Conservation (phyloP, 2,888 invertebrate species). For the Drosophila helvetica region DNA sequence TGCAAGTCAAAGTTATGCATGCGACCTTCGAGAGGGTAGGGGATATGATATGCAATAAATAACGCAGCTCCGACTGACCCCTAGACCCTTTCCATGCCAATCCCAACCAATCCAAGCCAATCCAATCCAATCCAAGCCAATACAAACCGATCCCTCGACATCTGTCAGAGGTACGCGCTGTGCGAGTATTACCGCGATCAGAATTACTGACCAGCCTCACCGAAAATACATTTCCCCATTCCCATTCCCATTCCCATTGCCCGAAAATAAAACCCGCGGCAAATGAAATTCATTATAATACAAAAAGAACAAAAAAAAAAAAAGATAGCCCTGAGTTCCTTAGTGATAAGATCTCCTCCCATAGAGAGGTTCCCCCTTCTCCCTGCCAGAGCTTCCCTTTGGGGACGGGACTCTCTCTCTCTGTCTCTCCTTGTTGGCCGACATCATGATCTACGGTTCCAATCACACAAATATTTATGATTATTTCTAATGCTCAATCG, state of each 20-base stretch:
- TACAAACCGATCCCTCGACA: neutral
- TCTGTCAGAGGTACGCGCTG: neutral
- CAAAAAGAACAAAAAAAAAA: neutral
- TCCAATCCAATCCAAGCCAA: too few species aligned
- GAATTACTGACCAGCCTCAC: conserved; percentile 66
- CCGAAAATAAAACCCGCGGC: conserved; percentile 44
- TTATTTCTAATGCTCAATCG: conserved; percentile 1
- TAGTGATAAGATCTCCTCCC: conserved; percentile 20
- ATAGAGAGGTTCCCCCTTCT: neutral
- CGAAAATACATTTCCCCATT: conserved; percentile 24
- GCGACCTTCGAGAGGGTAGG: conserved; percentile 62
- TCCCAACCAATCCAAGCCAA: neutral
- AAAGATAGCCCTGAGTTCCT: conserved; percentile 27
- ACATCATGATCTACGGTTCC: neutral
- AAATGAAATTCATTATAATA: conserved; percentile 11
- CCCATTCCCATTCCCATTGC: conserved; percentile 15
- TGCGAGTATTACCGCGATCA: neutral
- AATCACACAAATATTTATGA: conserved; percentile 14
- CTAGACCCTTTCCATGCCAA: conserved; percentile 25
- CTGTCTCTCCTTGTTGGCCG: neutral
- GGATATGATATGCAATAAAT: conserved; percentile 16
- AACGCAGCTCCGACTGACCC: conserved; percentile 26
- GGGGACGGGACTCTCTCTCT: conserved; percentile 13
- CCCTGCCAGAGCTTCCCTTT: neutral
- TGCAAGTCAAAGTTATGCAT: conserved; percentile 62